Conservation (phyloP, 2,797 vertebrate genomes). For the Gastrophryne carolinensis region DNA sequence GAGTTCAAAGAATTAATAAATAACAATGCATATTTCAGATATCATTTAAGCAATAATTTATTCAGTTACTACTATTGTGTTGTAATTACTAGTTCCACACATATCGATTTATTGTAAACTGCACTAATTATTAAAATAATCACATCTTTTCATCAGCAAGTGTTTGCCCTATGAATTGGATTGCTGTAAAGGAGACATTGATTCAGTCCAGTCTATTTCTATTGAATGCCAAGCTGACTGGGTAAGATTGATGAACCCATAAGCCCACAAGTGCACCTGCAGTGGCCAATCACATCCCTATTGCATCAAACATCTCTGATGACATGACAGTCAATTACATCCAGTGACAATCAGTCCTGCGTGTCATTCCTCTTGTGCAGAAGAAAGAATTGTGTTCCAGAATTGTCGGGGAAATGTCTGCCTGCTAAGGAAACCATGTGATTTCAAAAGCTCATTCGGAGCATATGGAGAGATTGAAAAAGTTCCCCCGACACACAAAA, state of each 20-base stretch:
- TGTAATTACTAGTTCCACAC: no score
- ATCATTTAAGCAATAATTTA: neutral
- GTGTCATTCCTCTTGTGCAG: constrained; percentile 34
- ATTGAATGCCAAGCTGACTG: constrained; percentile 36
- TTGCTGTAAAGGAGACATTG: constrained; percentile 30
- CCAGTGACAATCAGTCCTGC: constrained; percentile 28
- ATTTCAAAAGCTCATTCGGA: neutral
- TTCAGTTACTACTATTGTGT: no score
- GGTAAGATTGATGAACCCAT: constrained; percentile 45
- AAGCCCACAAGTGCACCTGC: constrained; percentile 30
- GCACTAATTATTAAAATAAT: constrained; percentile 12
- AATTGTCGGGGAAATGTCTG: constrained; percentile 28
- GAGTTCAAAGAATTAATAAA: neutral
- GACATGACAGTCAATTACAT: constrained; percentile 47
- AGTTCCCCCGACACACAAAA: no score
- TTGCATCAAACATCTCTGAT: constrained; percentile 33
- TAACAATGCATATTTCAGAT: neutral
- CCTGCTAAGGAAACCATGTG: neutral
- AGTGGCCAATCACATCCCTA: constrained; percentile 40
- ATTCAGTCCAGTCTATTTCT: constrained; percentile 34
- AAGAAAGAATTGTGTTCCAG: constrained; percentile 29
- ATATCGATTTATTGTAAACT: constrained; percentile 24
- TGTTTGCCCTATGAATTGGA: constrained; percentile 2
- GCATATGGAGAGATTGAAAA: no score
- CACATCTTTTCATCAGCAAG: neutral